These are phyloP conservation scores for Scarus forsteni DNA, from an alignment of 2,797 vertebrate genomes.

Conservation along the genomic window DNA sequence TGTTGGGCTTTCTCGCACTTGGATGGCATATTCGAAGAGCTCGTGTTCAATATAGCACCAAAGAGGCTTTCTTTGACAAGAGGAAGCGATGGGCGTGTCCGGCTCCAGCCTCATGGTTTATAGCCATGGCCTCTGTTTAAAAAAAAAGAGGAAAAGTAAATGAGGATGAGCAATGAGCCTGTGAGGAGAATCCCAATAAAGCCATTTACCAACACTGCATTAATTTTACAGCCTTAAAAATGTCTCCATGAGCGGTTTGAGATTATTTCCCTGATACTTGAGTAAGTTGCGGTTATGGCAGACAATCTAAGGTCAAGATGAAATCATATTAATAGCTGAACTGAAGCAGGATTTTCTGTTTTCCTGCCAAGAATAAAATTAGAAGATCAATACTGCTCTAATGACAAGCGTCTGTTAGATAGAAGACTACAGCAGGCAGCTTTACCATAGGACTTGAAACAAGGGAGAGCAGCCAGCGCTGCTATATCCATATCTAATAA, in stretches of 20 bases:
- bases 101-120: constrained; percentile 69
- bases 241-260: neutral
- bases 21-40: constrained; percentile 63
- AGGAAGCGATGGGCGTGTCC: constrained; percentile 45
- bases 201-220: neutral
- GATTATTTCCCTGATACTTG: neutral
- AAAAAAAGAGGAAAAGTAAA: neutral
- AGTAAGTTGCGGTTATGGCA: neutral
- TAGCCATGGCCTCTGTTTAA: constrained; percentile 62
- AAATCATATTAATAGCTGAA: neutral
- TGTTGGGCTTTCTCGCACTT: constrained; percentile 57
- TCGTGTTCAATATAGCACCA: constrained; percentile 61
- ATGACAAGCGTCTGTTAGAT: neutral
- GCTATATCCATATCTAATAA: neutral
- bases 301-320: neutral
- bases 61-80: constrained; percentile 44
- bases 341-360: neutral
- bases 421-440: neutral
- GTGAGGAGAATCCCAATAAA: neutral
- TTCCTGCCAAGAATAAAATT: neutral
- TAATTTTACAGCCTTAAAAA: neutral
- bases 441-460: neutral
- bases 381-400: neutral
- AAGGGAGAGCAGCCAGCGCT: neutral
- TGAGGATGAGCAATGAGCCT: constrained; percentile 26